These are phyloP conservation scores for Corythaeola cristata DNA, from an alignment of 2,113 vertebrate genomes.

Conservation along the genomic window DNA sequence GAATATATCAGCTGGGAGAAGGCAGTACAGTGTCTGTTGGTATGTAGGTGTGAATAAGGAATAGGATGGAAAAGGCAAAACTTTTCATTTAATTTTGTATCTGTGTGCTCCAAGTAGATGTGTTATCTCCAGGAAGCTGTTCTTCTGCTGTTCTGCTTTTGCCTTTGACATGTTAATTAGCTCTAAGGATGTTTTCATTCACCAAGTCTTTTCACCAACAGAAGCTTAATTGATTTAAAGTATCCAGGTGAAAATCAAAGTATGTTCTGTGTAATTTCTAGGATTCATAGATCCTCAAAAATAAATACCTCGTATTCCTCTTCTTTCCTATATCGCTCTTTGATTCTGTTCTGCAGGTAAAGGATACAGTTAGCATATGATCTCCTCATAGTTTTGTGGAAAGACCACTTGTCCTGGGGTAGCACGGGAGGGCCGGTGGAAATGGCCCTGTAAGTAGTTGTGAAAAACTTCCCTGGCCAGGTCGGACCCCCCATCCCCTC, in stretches of 20 bases:
- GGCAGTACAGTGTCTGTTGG: neutral
- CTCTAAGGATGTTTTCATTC: neutral
- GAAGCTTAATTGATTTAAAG: slow-evolving; percentile 3
- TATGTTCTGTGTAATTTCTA: neutral
- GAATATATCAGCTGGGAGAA: neutral
- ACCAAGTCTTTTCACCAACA: neutral
- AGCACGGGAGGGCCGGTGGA: too few relatives aligned
- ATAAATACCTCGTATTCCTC: neutral
- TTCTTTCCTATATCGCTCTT: neutral
- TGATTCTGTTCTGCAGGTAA: neutral
- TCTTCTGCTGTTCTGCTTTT: neutral
- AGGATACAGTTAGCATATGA: neutral
- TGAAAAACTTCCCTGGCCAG: too few relatives aligned
- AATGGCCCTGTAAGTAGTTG: too few relatives aligned
- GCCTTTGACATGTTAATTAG: neutral
- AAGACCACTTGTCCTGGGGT: neutral
- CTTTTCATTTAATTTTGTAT: neutral
- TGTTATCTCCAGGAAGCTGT: neutral
- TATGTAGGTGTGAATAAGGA: neutral
- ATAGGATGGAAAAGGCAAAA: neutral
- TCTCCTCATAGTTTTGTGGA: neutral
- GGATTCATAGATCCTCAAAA: neutral
- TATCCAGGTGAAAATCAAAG: neutral
- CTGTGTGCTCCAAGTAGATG: neutral
- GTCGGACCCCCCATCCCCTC: too few relatives aligned